These are phyloP conservation scores for Pinctada fucata DNA, from an alignment of 2,888 invertebrate genomes.

Conservation along the genomic window DNA sequence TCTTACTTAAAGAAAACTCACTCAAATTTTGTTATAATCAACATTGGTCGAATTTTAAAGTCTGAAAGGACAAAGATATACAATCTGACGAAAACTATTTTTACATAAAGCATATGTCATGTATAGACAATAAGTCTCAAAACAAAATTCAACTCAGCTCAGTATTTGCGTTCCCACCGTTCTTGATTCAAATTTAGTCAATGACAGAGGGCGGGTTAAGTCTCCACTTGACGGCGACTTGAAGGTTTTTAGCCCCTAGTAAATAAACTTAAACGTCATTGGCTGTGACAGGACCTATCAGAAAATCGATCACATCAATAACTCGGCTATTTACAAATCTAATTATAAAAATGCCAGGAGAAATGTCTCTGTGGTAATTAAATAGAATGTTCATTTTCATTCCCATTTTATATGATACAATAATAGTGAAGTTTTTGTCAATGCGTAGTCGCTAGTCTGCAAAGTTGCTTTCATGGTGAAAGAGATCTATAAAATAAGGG, in stretches of 20 bases:
- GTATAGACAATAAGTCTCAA: too few relatives aligned
- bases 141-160: too few relatives aligned
- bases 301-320: not conserved
- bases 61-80: too few relatives aligned
- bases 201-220: not conserved
- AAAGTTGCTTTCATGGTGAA: not conserved
- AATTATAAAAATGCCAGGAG: not conserved
- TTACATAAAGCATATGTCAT: too few relatives aligned
- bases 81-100: too few relatives aligned
- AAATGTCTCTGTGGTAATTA: not conserved
- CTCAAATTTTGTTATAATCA: too few relatives aligned
- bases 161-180: too few relatives aligned
- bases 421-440: not conserved
- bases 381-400: not conserved
- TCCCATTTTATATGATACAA: not conserved
- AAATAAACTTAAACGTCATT: not conserved
- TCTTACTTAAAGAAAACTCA: too few relatives aligned
- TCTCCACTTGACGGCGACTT: conserved; percentile 1
- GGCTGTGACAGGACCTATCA: not conserved
- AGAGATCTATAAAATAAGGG: not conserved
- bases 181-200: not conserved
- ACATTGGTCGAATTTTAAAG: too few relatives aligned
- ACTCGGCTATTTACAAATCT: not conserved
- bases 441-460: not conserved
- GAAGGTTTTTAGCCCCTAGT: not conserved